phyloP scores from a whole-genome alignment of 2,797 vertebrate genomes.

The Pyrocephalus nanus region DNA sequence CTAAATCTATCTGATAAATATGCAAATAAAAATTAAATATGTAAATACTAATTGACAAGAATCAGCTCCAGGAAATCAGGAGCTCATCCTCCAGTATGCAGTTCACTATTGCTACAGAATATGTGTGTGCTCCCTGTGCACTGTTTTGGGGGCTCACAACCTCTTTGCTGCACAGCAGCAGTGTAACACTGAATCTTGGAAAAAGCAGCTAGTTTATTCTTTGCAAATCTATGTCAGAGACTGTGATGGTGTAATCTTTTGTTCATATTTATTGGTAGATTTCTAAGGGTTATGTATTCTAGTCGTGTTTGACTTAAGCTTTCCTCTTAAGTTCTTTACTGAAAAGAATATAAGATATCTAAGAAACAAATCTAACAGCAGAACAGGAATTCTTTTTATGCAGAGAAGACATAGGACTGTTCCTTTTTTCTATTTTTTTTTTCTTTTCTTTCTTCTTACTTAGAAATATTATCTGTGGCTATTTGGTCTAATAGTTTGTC shows the following conservation, averaged over 20 bases:
- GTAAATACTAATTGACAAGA: neutral
- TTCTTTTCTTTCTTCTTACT: fast-evolving
- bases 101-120: neutral
- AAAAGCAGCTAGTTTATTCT: neutral
- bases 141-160: neutral
- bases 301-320: neutral
- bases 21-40: neutral
- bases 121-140: fast-evolving
- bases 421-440: fast-evolving
- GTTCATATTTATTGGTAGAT: neutral
- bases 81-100: neutral
- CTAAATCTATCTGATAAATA: neutral
- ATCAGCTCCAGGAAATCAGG: neutral
- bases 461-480: neutral
- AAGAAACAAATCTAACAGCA: neutral
- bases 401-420: neutral
- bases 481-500: neutral
- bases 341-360: neutral
- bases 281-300: constrained; percentile 6
- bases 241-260: neutral
- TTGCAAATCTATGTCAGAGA: neutral
- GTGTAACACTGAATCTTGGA: neutral
- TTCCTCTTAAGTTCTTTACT: neutral
- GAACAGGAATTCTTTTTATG: neutral
- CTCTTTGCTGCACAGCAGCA: neutral